These are phyloP conservation scores for Ceuthmochares aereus DNA, from an alignment of 2,113 vertebrate species.

Conservation along the genomic window DNA sequence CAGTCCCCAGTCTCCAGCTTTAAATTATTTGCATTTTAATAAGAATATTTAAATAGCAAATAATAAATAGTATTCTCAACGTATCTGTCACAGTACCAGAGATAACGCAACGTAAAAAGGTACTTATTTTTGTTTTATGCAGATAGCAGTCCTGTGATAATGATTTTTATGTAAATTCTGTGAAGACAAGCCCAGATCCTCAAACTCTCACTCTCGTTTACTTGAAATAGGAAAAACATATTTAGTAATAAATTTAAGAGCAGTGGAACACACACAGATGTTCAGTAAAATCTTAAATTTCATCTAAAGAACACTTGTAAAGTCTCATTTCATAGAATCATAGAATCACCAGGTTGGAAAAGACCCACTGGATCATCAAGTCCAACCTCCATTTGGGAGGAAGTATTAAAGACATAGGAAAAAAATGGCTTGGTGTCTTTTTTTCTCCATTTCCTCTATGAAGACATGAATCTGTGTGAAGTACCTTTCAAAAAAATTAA, in stretches of 20 bases:
- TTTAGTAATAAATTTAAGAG: background rate
- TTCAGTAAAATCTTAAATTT: background rate
- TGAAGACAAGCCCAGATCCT: background rate
- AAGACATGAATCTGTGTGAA: background rate
- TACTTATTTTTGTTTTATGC: background rate
- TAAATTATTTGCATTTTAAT: conserved; percentile 36
- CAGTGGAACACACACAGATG: background rate
- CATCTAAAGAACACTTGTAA: background rate
- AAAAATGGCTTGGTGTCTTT: background rate
- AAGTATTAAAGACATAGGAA: background rate
- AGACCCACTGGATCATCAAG: no score
- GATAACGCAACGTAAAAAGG: background rate
- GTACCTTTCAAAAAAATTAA: background rate
- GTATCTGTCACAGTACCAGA: background rate
- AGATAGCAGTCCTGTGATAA: background rate
- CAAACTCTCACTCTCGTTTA: background rate
- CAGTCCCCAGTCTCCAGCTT: background rate
- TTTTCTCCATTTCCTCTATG: background rate
- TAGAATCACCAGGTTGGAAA: no score
- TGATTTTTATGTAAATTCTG: background rate
- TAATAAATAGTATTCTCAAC: background rate
- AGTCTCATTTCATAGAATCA: no score
- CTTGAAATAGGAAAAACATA: background rate
- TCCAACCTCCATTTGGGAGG: no score
- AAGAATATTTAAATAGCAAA: conserved; percentile 39